Evolutionary conservation across 2,797 vertebrate genomes (phyloP), one percentile per base, ranked within the genome.

Genomic region (Enteromius trimaculatus): DNA sequence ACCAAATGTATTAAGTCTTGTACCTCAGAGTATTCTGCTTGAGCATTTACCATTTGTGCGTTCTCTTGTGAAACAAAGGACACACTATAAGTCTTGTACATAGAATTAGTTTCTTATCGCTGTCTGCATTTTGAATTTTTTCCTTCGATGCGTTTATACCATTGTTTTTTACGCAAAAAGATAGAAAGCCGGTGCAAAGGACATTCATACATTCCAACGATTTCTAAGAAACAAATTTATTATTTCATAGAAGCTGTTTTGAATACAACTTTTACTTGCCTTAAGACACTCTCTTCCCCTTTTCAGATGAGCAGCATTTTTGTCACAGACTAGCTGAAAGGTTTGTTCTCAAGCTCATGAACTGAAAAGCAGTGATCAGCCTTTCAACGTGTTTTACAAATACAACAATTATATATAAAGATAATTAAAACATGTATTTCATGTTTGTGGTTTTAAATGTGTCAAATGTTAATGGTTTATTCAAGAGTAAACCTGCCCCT

Each of bases 151-250:
- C 80, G 77, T 86, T 85, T 88, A 77, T 88, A 86, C 84, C 47
- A 84, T 80, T 60, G 84, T 75, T 87, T 88, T 91, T 77, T 88
- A 84, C 58, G 77, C 72, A 79, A 86, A 84, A 84, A 70, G 23
- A 86, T 60, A 87, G 74, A 77, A 78, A 74, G 79, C 64, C 70
- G 85, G 83, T 86, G 79, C 85, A 90, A 86, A 87, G 80, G 69
- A 84, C 72, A 84, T 80, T 83, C 86, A 88, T 89, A 84, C 88
- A 89, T 91, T 88, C 88, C 88, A 88, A 87, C 80, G 68, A 84
- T 89, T 89, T 88, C 42, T 87, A 88, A 79, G 81, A 88, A 58
- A 79, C 81, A 86, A 83, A 42, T 62, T 17, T 80, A 70, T 76
- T 83, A 85, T 88, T 88, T 86, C 83, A 84, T 76, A 85, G 23